A percentile compares a stretch with the other conserved stretches of the same genome.
phyloP scores from a whole-genome alignment of 2,797 vertebrate genomes.

The Ptychobarbus kaznakovi region DNA sequence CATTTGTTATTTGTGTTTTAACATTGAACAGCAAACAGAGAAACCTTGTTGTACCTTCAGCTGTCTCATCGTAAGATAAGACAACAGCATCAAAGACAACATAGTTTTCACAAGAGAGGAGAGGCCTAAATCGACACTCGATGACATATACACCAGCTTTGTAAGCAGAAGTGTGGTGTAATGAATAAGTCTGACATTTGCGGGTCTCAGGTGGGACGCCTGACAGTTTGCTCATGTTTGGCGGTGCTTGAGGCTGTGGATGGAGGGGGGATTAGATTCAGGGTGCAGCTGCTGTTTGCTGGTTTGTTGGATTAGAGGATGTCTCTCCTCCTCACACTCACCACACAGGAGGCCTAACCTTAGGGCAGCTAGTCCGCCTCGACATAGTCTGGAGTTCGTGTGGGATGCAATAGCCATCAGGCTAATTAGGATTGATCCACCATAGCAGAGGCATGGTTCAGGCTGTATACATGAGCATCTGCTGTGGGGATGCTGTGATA shows the following conservation, averaged over 20 bases:
- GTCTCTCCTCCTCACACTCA: conserved; percentile 11
- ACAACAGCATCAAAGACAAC: conserved; percentile 21
- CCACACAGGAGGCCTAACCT: conserved; percentile 4
- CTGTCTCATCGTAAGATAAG: neutral
- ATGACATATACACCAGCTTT: conserved; percentile 12
- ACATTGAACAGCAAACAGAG: conserved; percentile 11
- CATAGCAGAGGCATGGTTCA: conserved; percentile 28
- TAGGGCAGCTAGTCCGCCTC: neutral
- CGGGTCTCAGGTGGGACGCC: conserved; percentile 46
- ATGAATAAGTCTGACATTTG: conserved; percentile 23
- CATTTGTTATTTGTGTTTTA: neutral
- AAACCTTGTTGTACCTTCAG: conserved; percentile 13
- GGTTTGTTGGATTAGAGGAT: conserved; percentile 41
- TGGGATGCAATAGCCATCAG: conserved; percentile 36
- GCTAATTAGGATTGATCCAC: conserved; percentile 51
- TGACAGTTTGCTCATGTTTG: conserved; percentile 6
- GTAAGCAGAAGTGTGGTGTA: conserved; percentile 14
- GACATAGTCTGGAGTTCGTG: conserved; percentile 19
- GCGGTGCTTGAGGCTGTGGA: conserved; percentile 18
- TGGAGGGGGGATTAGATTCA: conserved; percentile 35
- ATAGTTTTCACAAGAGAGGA: conserved; percentile 7
- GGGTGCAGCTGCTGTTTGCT: conserved; percentile 44
- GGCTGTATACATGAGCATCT: conserved; percentile 42
- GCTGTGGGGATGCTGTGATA: conserved; percentile 15
- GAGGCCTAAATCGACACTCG: neutral